Percentiles rank a stretch among this genome's conserved stretches.
phyloP scores from a whole-genome alignment of 1,140 invertebrate species.

The Drosophila mojavensis region DNA sequence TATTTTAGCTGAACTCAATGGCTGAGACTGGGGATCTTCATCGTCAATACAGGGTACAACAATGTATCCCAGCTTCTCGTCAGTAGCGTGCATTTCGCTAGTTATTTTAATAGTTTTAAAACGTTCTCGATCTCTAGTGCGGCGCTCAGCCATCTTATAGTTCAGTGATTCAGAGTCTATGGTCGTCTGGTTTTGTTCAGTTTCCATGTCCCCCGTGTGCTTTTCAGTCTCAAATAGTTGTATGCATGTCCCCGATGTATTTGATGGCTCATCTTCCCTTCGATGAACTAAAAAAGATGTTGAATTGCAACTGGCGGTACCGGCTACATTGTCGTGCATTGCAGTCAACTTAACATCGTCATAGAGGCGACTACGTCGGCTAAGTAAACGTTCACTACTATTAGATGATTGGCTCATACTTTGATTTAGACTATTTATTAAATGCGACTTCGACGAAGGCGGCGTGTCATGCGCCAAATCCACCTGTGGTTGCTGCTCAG shows the following conservation, averaged over 20 bases:
- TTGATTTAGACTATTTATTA: constrained; percentile 32
- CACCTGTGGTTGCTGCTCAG: constrained; percentile 21
- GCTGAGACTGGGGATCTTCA: constrained; percentile 11
- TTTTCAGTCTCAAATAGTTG: constrained; percentile 29
- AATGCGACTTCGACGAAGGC: constrained; percentile 22
- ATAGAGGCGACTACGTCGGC: constrained; percentile 76
- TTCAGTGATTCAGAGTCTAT: constrained; percentile 45
- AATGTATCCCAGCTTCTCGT: constrained; percentile 51
- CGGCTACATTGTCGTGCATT: constrained; percentile 62
- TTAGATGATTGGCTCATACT: constrained; percentile 42
- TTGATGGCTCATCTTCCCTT: constrained; percentile 31
- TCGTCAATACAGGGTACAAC: constrained; percentile 42
- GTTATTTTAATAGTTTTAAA: constrained; percentile 83
- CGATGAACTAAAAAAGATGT: constrained; percentile 74
- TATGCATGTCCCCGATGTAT: constrained; percentile 12
- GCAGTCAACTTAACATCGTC: constrained; percentile 76
- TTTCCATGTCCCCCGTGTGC: neutral
- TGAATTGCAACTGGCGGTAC: constrained; percentile 56
- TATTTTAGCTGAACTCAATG: constrained; percentile 1
- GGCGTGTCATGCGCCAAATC: constrained; percentile 26
- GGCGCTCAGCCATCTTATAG: constrained; percentile 68
- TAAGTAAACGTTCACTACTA: constrained; percentile 69
- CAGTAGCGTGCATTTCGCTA: constrained; percentile 59
- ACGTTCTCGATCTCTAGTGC: constrained; percentile 78
- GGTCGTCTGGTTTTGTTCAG: neutral